Percentiles rank a stretch among this genome's conserved stretches.
These are phyloP conservation scores for Drosophila neotestacea DNA, from an alignment of 2,888 invertebrate genomes.

Conservation along the genomic window DNA sequence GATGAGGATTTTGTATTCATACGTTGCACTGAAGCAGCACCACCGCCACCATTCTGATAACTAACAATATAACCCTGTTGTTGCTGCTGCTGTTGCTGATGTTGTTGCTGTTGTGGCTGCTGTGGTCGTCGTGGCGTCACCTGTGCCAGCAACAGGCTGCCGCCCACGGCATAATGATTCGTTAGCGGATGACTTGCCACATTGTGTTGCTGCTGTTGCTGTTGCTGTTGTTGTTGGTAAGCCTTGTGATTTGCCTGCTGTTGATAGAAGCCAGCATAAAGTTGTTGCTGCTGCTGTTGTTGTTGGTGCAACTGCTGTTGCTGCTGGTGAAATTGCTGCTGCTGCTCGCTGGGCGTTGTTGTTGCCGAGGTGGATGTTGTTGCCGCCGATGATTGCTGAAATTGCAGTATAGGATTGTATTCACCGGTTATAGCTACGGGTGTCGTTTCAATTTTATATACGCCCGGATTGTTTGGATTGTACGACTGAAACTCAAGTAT, in stretches of 20 bases:
- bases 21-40: constrained; percentile 57
- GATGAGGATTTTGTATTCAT: constrained; percentile 85
- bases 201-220: neutral
- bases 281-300: constrained; percentile 34
- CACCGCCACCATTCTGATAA: constrained; percentile 55
- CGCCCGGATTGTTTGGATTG: constrained; percentile 85
- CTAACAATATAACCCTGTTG: constrained; percentile 62
- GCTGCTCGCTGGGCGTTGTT: constrained; percentile 64
- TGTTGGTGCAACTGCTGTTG: constrained; percentile 49
- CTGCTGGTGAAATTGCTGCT: constrained; percentile 48
- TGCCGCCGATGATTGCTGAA: constrained; percentile 76
- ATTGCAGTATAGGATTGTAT: constrained; percentile 84
- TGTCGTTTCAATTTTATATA: constrained; percentile 85
- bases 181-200: constrained; percentile 42
- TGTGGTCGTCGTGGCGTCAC: constrained; percentile 40
- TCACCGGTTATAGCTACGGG: constrained; percentile 85
- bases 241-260: constrained; percentile 41
- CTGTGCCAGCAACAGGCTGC: constrained; percentile 59
- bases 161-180: constrained; percentile 59
- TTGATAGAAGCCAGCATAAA: constrained; percentile 51
- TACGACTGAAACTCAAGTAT: constrained; percentile 85
- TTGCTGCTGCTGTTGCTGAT: constrained; percentile 32
- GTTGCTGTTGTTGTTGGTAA: constrained; percentile 9
- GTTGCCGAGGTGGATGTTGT: constrained; percentile 58
- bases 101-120: constrained; percentile 39